Evolutionary conservation across 2,113 vertebrate species (phyloP), one percentile per base, ranked within the genome.

Genomic region (Dendrocopos noguchii): DNA sequence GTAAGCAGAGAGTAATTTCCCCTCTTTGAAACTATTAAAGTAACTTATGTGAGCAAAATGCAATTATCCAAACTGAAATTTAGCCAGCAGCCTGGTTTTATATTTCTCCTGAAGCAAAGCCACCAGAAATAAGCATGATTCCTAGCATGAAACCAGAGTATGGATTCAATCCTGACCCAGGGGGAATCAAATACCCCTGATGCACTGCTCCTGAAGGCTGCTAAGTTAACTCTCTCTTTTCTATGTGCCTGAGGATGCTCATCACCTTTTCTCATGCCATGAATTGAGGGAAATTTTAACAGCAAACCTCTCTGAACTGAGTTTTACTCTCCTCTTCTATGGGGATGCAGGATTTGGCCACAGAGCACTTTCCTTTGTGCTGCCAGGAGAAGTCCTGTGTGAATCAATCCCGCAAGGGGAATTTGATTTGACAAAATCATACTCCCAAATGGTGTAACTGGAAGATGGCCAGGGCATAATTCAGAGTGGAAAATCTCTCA

Each of bases 31-130:
- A 74, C 13, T 53, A 71, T 60, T 77, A 20, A 63, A 91, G 28
- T 79, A 67, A 92, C 87, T 91, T 83, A 75, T 68, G 39, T 12
- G 42, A 82, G 60, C 8, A 53, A 89, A 93, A 75, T 63, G 29
- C 42, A 94, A 92, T 96, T 94, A 92, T 31, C 27, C 63, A 52
- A 55, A 84, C 12, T 72, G 84, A 92, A 95, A 79, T 86, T 50
- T 75, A 84, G 79, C 61, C 82, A 94, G 76, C 15, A 65, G 72
- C 59, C 16, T 55, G 50, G 34, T 78, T 85, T 92, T 79, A 78
- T 19, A 6, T 83, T 89, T 75, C 73, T 90, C 78, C 68, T 80
- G 65, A 81, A 80, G 66, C 34, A 55, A 91, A 86, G 21, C 15
- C 44, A 68, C 39, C 39, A 72, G 57, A 90, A 89, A 86, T 8